Base-by-base conservation (phyloP, 2,797 vertebrate genomes). In the Sebastes minor region DNA sequence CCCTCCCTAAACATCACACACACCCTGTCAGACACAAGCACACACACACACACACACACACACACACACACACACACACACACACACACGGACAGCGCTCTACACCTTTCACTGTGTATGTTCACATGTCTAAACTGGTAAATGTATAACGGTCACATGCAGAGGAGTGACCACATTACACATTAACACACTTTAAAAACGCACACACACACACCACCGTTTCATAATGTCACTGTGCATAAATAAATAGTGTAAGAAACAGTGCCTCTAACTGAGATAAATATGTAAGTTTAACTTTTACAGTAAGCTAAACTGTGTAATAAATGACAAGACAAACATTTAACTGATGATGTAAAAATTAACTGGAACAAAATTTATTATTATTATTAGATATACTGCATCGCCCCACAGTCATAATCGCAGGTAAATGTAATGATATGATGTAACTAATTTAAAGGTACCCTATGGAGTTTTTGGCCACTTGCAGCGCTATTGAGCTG, bases 1-100 rank as follows among this genome's bases (percentile, higher is more conserved):
- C 70, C 83, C 77, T 80, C 38, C 53, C 74, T 67, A 46, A 74
- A 69, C 76, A 78, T 76, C 76, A 72, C 76, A 81, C 77, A 81
- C 86, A 68, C 78, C 55, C 70, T 4, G 20, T 75, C 71, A 71
- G 65, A 74, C 83, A 68, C 78, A 79, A 16, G 16, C 57, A 60
- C 59, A 61, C 30, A 35, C 80, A 59, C 28, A 61, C 30, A 63
- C 82, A 75, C 22, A 59, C 28, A 61, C 30, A 63, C 82, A 75
- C 76, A 72, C 76, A 81, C 77, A 81, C 86, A 68, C 78, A 74
- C 83, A 68, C 78, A 79, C 57, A 60, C 59, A 61, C 30, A 35
- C 80, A 59, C 28, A 61, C 30, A 63, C 82, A 75, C 22, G 12
- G 7, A 74, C 46, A 73, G 57, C 20, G 1, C 25, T 77, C 52